Evolutionary conservation across 2,113 vertebrate species (phyloP).

Genomic region (Platichthys flesus): DNA sequence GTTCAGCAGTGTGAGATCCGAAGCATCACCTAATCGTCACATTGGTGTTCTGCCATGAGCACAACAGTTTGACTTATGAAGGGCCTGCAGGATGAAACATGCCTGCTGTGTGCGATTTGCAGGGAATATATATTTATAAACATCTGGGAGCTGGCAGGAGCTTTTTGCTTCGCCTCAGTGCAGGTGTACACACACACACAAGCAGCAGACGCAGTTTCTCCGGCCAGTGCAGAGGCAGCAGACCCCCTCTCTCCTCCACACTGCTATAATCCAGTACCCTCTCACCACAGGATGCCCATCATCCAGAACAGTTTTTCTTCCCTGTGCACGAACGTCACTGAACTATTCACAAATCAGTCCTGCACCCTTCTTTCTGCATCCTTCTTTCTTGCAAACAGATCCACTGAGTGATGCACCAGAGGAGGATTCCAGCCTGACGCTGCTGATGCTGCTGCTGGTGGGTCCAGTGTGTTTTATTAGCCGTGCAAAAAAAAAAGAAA

Average conservation of each 20-base stretch:
- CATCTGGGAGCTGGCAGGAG: neutral
- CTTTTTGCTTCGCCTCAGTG: conserved; percentile 43
- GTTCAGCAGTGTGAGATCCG: conserved; percentile 33
- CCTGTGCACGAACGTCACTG: conserved; percentile 13
- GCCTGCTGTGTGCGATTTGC: conserved; percentile 20
- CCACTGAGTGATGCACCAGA: conserved; percentile 47
- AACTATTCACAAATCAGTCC: conserved; percentile 24
- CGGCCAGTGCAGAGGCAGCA: conserved; percentile 63
- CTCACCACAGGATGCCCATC: conserved; percentile 41
- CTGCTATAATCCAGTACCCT: conserved; percentile 38
- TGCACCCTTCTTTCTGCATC: conserved; percentile 7
- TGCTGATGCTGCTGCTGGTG: conserved; percentile 33
- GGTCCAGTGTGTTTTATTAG: conserved; percentile 51
- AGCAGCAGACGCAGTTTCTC: conserved; percentile 59
- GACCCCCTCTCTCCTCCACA: conserved; percentile 53
- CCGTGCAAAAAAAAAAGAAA: conserved; percentile 15
- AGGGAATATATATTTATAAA: neutral
- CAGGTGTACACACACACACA: conserved; percentile 41
- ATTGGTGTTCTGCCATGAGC: conserved; percentile 28
- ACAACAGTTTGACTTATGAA: conserved; percentile 32
- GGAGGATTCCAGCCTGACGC: conserved; percentile 31
- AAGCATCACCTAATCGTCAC: conserved; percentile 31
- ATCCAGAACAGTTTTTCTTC: neutral
- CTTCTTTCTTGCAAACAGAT: conserved; percentile 24
- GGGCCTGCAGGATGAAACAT: conserved; percentile 28